Evolutionary conservation across 2,797 vertebrate genomes (phyloP), one percentile per base, ranked within the genome.

Genomic region (Eleutherodactylus coqui): DNA sequence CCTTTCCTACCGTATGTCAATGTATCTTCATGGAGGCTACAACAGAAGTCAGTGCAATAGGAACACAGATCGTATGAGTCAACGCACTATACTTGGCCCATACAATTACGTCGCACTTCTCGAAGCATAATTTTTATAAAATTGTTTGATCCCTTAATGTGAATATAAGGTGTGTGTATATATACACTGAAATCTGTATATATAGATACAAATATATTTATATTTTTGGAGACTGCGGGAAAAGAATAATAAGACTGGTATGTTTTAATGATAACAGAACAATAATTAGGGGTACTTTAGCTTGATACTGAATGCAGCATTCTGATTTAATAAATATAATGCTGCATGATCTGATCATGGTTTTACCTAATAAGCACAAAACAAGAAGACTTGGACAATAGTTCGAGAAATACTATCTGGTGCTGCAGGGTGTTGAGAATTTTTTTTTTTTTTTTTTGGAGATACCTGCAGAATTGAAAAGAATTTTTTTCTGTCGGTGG

Each of bases 201-300:
- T 92, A 92, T 34, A 93, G 90, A 93, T 87, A 84, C 87, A 90
- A 87, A 92, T 91, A 93, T 94, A 93, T 95, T 95, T 98, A 95
- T 99, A 98, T 98, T 99, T 98, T 95, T 97, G 95, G 95, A 96
- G 95, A 96, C 92, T 92, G 92, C 93, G 90, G 95, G 91, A 92
- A 94, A 93, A 92, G 93, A 94, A 95, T 94, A 91, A 92, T 94
- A 91, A 92, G 92, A 92, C 88, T 89, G 93, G 91, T 96, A 92
- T 94, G 94, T 96, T 95, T 92, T 93, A 93, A 89, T 77, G 81
- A 84, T 89, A 88, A 89, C 43, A 92, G 95, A 93, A 92, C 92
- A 93, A 70, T 90, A 90, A 83, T 90, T 92, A n/a, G 90, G 95
- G 89, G 93, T 94, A 95, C 93, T 96, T 95, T 92, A 94, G 93